Percentiles rank a stretch among this genome's conserved stretches.
These are phyloP conservation scores for Eupeodes corollae DNA, from an alignment of 1,140 invertebrate genomes.

Conservation along the genomic window DNA sequence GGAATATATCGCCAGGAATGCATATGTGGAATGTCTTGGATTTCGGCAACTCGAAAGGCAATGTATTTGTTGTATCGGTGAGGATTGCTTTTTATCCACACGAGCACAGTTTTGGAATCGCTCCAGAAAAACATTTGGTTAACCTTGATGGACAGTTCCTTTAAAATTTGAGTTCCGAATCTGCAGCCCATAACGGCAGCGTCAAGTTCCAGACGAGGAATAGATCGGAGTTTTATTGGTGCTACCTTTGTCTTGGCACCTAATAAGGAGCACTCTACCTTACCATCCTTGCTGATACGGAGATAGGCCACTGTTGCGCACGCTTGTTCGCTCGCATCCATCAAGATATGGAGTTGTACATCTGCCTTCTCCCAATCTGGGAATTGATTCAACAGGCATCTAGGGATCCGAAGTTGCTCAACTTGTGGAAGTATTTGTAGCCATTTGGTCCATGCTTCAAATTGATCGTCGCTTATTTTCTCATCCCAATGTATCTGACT, in stretches of 20 bases:
- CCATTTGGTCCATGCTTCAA: conserved; percentile 1
- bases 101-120: conserved; percentile 11
- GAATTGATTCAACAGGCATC: not conserved
- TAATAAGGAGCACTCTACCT: not conserved
- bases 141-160: conserved; percentile 14
- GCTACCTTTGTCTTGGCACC: conserved; percentile 25
- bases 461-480: not conserved
- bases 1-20: conserved; percentile 22
- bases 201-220: conserved; percentile 35
- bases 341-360: conserved; percentile 2
- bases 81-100: conserved; percentile 15
- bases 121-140: conserved; percentile 4
- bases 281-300: not conserved
- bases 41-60: conserved; percentile 14
- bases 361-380: too few relatives aligned
- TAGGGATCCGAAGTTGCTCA: not conserved
- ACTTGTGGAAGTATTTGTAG: not conserved
- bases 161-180: conserved; percentile 11
- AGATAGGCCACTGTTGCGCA: conserved; percentile 3
- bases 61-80: conserved; percentile 8
- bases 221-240: conserved; percentile 23
- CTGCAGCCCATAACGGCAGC: conserved; percentile 19
- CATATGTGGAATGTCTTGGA: conserved; percentile 11
- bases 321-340: not conserved
- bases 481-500: conserved; percentile 12